Evolutionary conservation across 2,113 vertebrate species (phyloP), one percentile per base, ranked within the genome.

Genomic region (Ptyas mucosa): DNA sequence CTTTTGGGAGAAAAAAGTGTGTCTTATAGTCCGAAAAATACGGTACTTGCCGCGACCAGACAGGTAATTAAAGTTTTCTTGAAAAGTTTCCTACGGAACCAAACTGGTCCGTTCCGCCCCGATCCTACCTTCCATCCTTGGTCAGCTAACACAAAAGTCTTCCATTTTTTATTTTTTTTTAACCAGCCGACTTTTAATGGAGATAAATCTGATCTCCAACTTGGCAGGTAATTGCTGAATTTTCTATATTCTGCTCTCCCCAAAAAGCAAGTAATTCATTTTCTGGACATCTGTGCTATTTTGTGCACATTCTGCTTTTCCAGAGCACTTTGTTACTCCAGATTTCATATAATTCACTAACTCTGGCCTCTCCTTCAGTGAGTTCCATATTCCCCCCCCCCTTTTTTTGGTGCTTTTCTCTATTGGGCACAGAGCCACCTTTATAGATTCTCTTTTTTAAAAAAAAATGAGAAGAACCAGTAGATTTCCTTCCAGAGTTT

Each of bases 401-500:
- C 39, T 39, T 9, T 88, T 18, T 88, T 18, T 88, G 0, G 20
- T 34, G 11, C 8, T 46, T 55, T 26, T 75, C 1, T 6, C 20
- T 24, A 26, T 55, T 87, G 23, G 43, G 51, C 57, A 39, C 20
- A 39, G 46, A 87, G 21, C 81, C 85, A 20, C 85, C 57, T 10
- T 15, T 46, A 39, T 23, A 86, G 64, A 34, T 52, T 94, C n/a
- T 26, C 21, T 90, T 55, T 20, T 20, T 61, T 1, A 61, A 61
- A 26, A 58, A 87, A 2, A 52, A 52, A 52, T 12, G 7, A 91
- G 55, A 91, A 95, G 92, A 93, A 90, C 92, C 10, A 89, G 93
- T 91, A 34, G 0, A 93, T 6, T 95, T 58, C 85, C 53, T 64
- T 92, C 87, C 34, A 88, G 52, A 92, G 87, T n/a, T 64, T 81